Evolutionary conservation across 2,888 invertebrate genomes (phyloP).

Genomic region (Synergus laeviventris): DNA sequence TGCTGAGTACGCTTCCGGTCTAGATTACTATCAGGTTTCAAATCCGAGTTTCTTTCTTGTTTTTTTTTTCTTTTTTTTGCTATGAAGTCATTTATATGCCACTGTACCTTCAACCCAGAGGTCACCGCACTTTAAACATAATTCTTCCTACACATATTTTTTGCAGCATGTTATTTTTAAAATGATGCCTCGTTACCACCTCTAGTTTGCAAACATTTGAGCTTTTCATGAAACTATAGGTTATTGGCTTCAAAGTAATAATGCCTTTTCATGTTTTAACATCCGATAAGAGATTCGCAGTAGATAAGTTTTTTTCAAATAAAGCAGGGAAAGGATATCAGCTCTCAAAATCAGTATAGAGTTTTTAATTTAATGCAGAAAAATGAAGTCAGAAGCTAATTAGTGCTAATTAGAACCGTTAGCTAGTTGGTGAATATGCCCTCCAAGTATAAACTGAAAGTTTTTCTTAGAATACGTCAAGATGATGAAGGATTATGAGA

Average conservation of each 20-base stretch:
- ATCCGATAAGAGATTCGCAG: background rate
- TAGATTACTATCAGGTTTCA: conserved; percentile 17
- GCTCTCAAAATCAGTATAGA: background rate
- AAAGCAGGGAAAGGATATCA: background rate
- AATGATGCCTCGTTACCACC: background rate
- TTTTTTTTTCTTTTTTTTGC: conserved; percentile 8
- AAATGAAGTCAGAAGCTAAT: conserved; percentile 53
- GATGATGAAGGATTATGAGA: background rate
- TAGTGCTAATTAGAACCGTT: conserved; percentile 59
- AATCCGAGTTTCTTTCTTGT: conserved; percentile 1
- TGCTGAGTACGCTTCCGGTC: conserved; percentile 19
- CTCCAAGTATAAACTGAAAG: conserved; percentile 42
- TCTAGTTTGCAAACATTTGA: background rate
- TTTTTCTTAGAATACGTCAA: conserved; percentile 31
- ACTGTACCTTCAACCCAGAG: background rate
- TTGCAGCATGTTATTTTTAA: background rate
- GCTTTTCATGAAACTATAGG: background rate
- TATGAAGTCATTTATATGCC: background rate
- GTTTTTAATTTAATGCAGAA: conserved; percentile 9
- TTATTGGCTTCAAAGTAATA: background rate
- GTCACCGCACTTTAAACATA: conserved; percentile 2
- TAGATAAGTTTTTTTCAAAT: no score
- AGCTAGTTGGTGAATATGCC: conserved; percentile 51
- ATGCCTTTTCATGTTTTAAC: background rate
- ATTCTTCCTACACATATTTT: background rate